A percentile compares a stretch with the other conserved stretches of the same genome.
Conservation (phyloP, 2,888 invertebrate species). For the Hanleya hanleyi region DNA sequence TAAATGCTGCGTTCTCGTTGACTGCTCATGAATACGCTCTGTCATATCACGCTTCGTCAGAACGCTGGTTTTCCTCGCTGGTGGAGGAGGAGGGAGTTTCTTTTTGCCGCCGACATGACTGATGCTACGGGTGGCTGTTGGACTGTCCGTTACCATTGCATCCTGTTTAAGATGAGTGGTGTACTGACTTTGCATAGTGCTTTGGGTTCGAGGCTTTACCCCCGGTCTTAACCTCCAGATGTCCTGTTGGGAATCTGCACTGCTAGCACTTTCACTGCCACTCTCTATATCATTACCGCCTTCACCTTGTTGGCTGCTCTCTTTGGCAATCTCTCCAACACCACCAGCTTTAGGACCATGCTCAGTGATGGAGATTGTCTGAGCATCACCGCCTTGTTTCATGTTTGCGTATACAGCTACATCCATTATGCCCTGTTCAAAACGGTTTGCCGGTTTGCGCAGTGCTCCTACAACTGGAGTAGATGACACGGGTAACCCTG, state of each 20-base stretch:
- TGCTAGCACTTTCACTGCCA: neutral
- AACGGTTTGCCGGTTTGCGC: neutral
- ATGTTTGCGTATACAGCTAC: neutral
- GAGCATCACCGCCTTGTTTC: too few species aligned
- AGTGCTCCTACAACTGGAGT: neutral
- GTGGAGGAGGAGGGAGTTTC: neutral
- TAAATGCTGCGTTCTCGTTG: neutral
- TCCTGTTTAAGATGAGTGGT: neutral
- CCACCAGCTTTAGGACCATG: neutral
- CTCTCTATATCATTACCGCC: neutral
- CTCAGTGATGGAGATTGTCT: neutral
- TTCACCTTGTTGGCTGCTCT: too few species aligned
- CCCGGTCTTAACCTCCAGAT: neutral
- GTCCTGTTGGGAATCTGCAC: neutral
- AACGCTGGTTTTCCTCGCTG: neutral
- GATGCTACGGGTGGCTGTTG: too few species aligned
- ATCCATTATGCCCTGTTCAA: slow-evolving; percentile 4
- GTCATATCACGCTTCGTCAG: neutral
- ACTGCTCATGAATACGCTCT: neutral
- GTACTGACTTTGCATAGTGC: neutral
- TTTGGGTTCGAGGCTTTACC: neutral
- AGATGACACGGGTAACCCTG: neutral
- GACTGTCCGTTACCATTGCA: neutral
- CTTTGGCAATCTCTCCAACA: neutral
- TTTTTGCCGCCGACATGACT: too few species aligned